These are phyloP conservation scores for Zaprionus vittiger DNA, from an alignment of 1,140 invertebrate species.

Conservation along the genomic window DNA sequence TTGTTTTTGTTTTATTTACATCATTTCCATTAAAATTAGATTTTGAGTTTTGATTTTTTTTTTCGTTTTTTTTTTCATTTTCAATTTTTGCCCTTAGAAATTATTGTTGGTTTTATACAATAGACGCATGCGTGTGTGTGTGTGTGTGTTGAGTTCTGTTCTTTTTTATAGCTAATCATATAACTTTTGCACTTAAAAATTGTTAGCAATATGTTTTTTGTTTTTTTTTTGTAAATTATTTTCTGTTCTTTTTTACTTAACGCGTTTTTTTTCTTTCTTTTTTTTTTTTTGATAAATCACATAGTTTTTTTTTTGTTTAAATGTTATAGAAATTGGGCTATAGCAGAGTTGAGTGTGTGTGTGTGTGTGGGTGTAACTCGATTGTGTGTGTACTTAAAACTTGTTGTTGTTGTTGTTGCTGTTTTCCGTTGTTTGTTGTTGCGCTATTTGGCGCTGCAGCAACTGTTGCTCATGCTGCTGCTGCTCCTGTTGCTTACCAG, in stretches of 20 bases:
- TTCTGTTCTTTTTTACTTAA: slow-evolving; percentile 40
- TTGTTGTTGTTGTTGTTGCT: slow-evolving; percentile 16
- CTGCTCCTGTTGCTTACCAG: slow-evolving; percentile 15
- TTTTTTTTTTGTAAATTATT: slow-evolving; percentile 39
- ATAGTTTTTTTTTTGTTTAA: slow-evolving; percentile 7
- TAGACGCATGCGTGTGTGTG: slow-evolving; percentile 17
- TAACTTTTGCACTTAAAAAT: slow-evolving; percentile 80
- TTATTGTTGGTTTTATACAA: slow-evolving; percentile 38
- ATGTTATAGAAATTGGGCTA: slow-evolving; percentile 10
- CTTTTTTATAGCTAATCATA: slow-evolving; percentile 66
- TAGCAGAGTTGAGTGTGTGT: slow-evolving; percentile 1
- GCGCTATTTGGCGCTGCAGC: slow-evolving; percentile 54
- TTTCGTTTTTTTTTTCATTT: background rate
- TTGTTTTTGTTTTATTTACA: slow-evolving; percentile 56
- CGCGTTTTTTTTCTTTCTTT: slow-evolving; percentile 17
- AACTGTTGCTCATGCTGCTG: slow-evolving; percentile 12
- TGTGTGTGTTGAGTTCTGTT: slow-evolving; percentile 51
- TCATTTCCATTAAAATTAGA: slow-evolving; percentile 49
- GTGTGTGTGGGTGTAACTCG: background rate
- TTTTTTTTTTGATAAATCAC: slow-evolving; percentile 9
- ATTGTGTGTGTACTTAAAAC: background rate
- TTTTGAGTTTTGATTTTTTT: slow-evolving; percentile 52
- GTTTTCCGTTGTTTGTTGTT: slow-evolving; percentile 28
- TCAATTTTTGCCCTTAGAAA: slow-evolving; percentile 29
- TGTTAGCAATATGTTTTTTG: slow-evolving; percentile 59